Base-by-base conservation (phyloP, 2,888 invertebrate genomes). In the Chouioia cunea region DNA sequence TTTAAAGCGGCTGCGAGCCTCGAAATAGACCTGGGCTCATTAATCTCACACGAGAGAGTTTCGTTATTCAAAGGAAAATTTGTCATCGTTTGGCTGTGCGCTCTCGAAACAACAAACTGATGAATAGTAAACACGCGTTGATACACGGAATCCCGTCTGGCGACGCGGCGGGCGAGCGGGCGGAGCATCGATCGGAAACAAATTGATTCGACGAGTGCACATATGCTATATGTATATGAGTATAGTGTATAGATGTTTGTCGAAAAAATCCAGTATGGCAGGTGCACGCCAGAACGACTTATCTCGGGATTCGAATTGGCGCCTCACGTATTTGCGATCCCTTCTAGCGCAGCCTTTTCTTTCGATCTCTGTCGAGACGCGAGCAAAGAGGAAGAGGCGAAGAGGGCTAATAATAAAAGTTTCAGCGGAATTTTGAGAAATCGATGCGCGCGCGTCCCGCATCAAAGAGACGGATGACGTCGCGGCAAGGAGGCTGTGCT, bases 321-420 rank as follows among this genome's bases (percentile, higher is more conserved):
- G 27, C 27, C 27, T 27, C 63, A 63, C 47, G 46, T 59, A 22
- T 6, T 47, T 44, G 46, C 47, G 14, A n/a, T 47, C 18, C 36
- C 15, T 4, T 62, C 48, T 60, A n/a, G 6, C 48, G 6, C 48
- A n/a, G 15, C 16, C 16, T 48, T 8, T 16, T 12, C 15, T 15
- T 48, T 1, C 44, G 12, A 23, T 16, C 20, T 23, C 8, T 23
- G n/a, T n/a, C n/a, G n/a, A n/a, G n/a, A n/a, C 3, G 36, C 14
- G 4, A 10, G 36, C 52, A 10, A 18, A 36, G 47, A 23, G 12
- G n/a, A 8, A 47, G 4, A 18, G 36, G n/a, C 10, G 20, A 15
- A 20, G 8, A n/a, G 22, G 36, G 36, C 65, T 71, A 68, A 71
- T 71, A 64, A 57, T 65, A 62, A 72, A 72, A 72, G 57, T 65